Conservation (phyloP, 2,797 vertebrate genomes). For the Cuniculus paca region DNA sequence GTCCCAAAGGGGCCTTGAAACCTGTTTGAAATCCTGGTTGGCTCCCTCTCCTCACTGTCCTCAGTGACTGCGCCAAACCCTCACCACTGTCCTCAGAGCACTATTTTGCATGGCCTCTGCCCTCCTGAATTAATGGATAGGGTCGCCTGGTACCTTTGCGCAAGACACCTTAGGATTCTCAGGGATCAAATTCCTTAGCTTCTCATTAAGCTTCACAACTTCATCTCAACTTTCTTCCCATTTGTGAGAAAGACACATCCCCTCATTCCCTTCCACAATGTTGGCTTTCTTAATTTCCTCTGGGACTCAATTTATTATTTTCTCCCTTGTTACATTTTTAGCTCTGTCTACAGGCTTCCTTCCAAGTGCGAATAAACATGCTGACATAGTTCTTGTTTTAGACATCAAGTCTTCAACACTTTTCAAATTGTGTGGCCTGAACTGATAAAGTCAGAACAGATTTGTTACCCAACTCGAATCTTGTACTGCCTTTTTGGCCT, state of each 20-base stretch:
- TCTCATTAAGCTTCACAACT: not conserved
- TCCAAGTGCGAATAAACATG: slow-evolving; percentile 1
- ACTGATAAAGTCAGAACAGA: not conserved
- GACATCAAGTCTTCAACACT: not conserved
- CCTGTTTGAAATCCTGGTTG: not conserved
- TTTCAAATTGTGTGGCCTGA: not conserved
- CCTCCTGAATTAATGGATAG: not conserved
- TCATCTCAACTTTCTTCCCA: not conserved
- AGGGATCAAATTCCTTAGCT: not conserved
- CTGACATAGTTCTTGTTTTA: not conserved
- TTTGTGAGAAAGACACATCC: not conserved
- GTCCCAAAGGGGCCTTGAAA: not conserved
- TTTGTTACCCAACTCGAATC: not conserved
- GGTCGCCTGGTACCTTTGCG: not conserved
- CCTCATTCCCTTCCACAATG: not conserved
- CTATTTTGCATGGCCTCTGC: not conserved
- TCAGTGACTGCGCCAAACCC: not conserved
- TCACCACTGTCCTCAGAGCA: not conserved
- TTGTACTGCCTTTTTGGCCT: not conserved
- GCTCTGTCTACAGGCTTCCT: not conserved
- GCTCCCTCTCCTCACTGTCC: not conserved
- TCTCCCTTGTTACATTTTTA: not conserved
- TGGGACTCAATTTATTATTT: slow-evolving; percentile 11
- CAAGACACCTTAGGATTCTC: not conserved
- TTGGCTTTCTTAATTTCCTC: not conserved